Base-by-base conservation (phyloP, 2,113 vertebrate species). In the Diadophis punctatus region DNA sequence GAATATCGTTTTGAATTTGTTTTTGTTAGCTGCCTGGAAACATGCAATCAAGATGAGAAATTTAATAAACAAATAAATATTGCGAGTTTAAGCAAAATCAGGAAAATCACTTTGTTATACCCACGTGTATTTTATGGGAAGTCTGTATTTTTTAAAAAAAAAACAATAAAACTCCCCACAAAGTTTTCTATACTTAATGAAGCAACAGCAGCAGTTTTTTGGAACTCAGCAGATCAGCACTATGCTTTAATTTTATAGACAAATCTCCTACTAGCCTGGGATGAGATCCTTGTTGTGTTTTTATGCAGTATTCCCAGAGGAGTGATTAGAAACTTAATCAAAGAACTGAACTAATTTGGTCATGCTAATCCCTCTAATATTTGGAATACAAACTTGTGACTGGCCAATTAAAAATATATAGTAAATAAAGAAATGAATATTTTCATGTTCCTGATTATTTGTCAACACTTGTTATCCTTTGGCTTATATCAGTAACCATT, bases 221-320 rank as follows among this genome's bases (percentile, higher is more conserved):
- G 9, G 94, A 96, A 93, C 95, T 85, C 91, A 96, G 93, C n/a
- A 96, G 91, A 87, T 87, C 23, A 18, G 27, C 30, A n/a, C 3
- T 18, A 34, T 20, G 30, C 6, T n/a, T 20, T 52, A 53, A 87
- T 87, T 53, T 53, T 27, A 51, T 12, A 51, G 48, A 87, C 25
- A 27, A 49, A 49, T 16, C 23, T 49, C 52, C 51, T n/a, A n/a
- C 8, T 52, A 52, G 30, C 30, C 8, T 34, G 51, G 9, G 14
- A 87, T 87, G 27, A 20, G 51, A n/a, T 14, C 11, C 7, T 49
- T 51, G 14, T 30, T 52, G 11, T 20, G 23, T 27, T 87, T 87
- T 87, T 52, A 7, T 51, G n/a, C n/a, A 74, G 14, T 74, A 74
- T 18, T 51, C 43, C 46, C 20, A 0, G 52, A 39, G 22, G 16